These are phyloP conservation scores for Terebella lapidaria DNA, from an alignment of 2,888 invertebrate genomes.

Conservation along the genomic window DNA sequence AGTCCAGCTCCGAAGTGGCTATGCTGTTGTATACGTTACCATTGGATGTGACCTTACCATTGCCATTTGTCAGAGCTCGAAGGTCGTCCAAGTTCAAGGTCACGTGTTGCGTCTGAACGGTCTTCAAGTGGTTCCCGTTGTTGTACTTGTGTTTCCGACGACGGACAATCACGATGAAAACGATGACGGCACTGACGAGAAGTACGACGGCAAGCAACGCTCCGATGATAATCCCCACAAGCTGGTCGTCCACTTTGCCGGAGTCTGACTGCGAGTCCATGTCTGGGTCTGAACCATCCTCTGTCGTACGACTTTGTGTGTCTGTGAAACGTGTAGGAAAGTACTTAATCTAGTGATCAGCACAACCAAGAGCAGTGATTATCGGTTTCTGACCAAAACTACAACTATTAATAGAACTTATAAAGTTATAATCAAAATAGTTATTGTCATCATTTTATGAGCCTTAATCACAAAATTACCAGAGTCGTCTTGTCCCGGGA, in stretches of 20 bases:
- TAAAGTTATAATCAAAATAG: too few species aligned
- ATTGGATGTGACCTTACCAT: conserved; percentile 33
- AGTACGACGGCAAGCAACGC: conserved; percentile 65
- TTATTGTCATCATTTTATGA: too few species aligned
- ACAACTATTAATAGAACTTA: too few species aligned
- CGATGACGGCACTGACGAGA: conserved; percentile 68
- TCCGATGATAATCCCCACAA: conserved; percentile 52
- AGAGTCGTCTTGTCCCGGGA: too few species aligned
- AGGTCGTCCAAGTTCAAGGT: conserved; percentile 19
- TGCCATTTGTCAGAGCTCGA: conserved; percentile 7
- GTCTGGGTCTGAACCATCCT: too few species aligned
- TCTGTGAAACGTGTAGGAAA: too few species aligned
- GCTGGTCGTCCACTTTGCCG: conserved; percentile 13
- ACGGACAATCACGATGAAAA: conserved; percentile 55
- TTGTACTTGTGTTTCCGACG: conserved; percentile 25
- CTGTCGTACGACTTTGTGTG: too few species aligned
- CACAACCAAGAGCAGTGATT: too few species aligned
- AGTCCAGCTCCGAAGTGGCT: conserved; percentile 43
- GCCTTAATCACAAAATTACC: too few species aligned
- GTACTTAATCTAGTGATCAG: too few species aligned
- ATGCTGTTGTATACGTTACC: conserved; percentile 54
- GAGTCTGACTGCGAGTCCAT: not conserved
- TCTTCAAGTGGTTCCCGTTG: conserved; percentile 5
- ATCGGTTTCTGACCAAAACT: too few species aligned
- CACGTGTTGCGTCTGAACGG: conserved; percentile 12